These are phyloP conservation scores for Spinibarbus caldwelli DNA, from an alignment of 2,797 vertebrate genomes.

Conservation along the genomic window DNA sequence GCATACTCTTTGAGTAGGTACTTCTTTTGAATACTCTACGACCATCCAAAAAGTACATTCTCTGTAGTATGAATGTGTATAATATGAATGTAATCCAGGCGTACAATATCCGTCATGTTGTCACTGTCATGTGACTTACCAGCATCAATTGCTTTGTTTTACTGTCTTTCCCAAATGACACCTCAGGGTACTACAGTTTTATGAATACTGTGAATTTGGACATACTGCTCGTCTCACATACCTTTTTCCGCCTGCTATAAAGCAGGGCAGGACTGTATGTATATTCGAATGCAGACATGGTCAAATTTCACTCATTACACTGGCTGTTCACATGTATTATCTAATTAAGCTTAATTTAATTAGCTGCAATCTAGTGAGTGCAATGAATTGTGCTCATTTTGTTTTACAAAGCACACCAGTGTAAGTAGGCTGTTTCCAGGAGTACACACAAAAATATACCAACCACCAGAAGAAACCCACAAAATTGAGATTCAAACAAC, in stretches of 20 bases:
- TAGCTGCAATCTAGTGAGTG: slow-evolving; percentile 38
- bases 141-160: background rate
- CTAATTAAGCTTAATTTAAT: slow-evolving; percentile 43
- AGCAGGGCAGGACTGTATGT: background rate
- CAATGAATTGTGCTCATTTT: slow-evolving; percentile 26
- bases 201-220: background rate
- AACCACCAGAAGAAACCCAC: slow-evolving; percentile 20
- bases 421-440: slow-evolving; percentile 10
- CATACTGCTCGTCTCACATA: background rate
- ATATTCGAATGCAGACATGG: background rate
- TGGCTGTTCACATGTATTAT: slow-evolving; percentile 30
- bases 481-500: slow-evolving; percentile 18
- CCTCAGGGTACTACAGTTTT: background rate
- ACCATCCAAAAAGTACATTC: background rate
- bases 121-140: background rate
- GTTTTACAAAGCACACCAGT: slow-evolving; percentile 34
- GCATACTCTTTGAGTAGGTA: background rate
- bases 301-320: background rate
- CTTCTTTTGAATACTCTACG: background rate
- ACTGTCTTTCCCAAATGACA: background rate
- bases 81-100: background rate
- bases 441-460: slow-evolving; percentile 26
- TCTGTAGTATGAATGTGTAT: background rate
- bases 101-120: background rate
- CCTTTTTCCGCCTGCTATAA: background rate